phyloP scores from a whole-genome alignment of 2,113 vertebrate genomes.

The Aegotheles bennettii region DNA sequence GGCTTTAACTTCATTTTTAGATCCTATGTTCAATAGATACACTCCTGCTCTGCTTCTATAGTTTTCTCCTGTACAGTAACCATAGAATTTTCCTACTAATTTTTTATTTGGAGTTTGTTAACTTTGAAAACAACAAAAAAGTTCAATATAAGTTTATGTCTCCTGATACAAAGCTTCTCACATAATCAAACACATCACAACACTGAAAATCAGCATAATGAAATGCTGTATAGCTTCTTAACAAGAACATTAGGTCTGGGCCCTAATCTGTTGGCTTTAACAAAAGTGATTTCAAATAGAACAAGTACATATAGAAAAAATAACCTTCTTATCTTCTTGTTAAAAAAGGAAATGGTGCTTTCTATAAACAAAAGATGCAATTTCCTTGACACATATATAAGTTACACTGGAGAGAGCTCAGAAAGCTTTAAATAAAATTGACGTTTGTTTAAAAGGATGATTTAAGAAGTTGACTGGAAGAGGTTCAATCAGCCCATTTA shows the following conservation, averaged over 20 bases:
- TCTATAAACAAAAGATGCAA: slow-evolving; percentile 53
- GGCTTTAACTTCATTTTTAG: neutral
- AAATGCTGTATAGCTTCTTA: slow-evolving; percentile 49
- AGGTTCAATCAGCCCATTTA: slow-evolving; percentile 26
- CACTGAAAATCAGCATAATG: slow-evolving; percentile 55
- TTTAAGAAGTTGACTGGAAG: slow-evolving; percentile 19
- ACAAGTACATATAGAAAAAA: slow-evolving; percentile 63
- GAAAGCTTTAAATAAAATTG: slow-evolving; percentile 41
- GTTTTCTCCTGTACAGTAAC: slow-evolving; percentile 25
- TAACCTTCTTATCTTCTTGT: slow-evolving; percentile 52
- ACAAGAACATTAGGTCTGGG: slow-evolving; percentile 3
- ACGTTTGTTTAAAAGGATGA: slow-evolving; percentile 15
- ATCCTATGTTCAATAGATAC: neutral
- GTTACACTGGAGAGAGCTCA: slow-evolving; percentile 26
- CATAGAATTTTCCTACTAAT: slow-evolving; percentile 28
- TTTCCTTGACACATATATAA: slow-evolving; percentile 26
- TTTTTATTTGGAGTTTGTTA: slow-evolving; percentile 47
- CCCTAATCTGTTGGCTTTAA: slow-evolving; percentile 39
- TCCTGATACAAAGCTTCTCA: slow-evolving; percentile 42
- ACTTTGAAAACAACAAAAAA: slow-evolving; percentile 42
- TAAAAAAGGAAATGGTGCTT: slow-evolving; percentile 58
- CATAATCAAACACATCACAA: slow-evolving; percentile 49
- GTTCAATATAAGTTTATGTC: slow-evolving; percentile 41
- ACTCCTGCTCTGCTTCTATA: slow-evolving; percentile 6
- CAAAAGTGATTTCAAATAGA: slow-evolving; percentile 60